Evolutionary conservation across 1,140 invertebrate genomes (phyloP).

Genomic region (Drosophila malerkotliana): DNA sequence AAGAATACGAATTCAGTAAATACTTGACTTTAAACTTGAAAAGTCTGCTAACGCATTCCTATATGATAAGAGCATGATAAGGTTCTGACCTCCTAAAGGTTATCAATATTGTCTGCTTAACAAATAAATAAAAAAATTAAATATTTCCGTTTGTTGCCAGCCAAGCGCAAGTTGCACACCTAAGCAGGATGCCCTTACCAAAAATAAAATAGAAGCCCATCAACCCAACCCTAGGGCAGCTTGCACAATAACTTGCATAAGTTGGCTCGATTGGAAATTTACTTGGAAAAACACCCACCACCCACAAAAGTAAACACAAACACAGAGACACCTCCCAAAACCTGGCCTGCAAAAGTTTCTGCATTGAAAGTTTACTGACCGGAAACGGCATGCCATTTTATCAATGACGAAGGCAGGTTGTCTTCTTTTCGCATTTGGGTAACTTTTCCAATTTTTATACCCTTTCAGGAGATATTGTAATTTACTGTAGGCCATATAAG

Average conservation of each 20-base stretch:
- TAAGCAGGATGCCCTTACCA: background rate
- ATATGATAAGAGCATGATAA: too few relatives aligned
- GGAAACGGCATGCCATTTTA: slow-evolving; percentile 79
- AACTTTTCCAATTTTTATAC: background rate
- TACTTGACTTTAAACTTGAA: too few relatives aligned
- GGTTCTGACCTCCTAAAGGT: too few relatives aligned
- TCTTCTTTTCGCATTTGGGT: background rate
- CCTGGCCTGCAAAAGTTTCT: slow-evolving; percentile 43
- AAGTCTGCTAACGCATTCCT: too few relatives aligned
- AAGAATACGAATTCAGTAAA: too few relatives aligned
- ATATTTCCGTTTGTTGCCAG: background rate
- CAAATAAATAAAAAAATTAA: too few relatives aligned
- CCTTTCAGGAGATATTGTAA: too few relatives aligned
- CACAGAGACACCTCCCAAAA: slow-evolving; percentile 4
- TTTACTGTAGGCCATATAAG: too few relatives aligned
- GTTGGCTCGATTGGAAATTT: slow-evolving; percentile 51
- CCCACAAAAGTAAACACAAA: background rate
- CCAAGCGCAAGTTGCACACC: slow-evolving; percentile 4
- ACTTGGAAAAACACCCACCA: slow-evolving; percentile 31
- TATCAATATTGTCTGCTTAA: too few relatives aligned
- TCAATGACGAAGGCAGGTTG: slow-evolving; percentile 48
- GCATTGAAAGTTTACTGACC: slow-evolving; percentile 75
- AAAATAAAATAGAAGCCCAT: background rate
- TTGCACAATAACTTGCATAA: slow-evolving; percentile 57
- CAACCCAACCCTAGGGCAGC: slow-evolving; percentile 1